phyloP scores from a whole-genome alignment of 2,888 invertebrate genomes.

The Sylvicola cinctus region DNA sequence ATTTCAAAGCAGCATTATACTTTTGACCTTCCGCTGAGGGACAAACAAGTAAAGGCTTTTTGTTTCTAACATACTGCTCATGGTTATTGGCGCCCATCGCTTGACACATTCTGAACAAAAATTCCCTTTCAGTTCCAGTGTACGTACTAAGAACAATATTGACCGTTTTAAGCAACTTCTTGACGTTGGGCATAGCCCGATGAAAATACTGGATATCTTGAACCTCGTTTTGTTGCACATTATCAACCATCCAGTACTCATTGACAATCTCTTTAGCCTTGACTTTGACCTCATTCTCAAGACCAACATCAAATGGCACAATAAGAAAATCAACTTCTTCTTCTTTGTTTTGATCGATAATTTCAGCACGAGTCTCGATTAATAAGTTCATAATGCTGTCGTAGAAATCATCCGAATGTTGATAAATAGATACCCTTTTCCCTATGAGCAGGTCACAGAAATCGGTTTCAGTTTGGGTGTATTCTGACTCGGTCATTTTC shows the following conservation, averaged over 20 bases:
- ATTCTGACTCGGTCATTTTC: too few relatives aligned
- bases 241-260: constrained; percentile 19
- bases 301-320: constrained; percentile 29
- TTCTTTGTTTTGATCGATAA: constrained; percentile 26
- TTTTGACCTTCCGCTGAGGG: constrained; percentile 56
- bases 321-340: constrained; percentile 43
- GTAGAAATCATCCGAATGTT: too few relatives aligned
- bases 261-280: constrained; percentile 18
- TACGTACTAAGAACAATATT: constrained; percentile 57
- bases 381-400: too few relatives aligned
- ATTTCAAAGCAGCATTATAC: constrained; percentile 61
- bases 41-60: constrained; percentile 66
- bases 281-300: constrained; percentile 13
- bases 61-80: constrained; percentile 45
- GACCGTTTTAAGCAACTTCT: constrained; percentile 45
- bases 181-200: constrained; percentile 32
- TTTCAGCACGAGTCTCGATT: constrained; percentile 21
- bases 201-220: constrained; percentile 51
- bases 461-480: constrained; percentile 11
- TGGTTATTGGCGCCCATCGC: constrained; percentile 49
- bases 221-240: constrained; percentile 30
- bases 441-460: constrained; percentile 27
- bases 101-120: constrained; percentile 45
- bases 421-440: not conserved
- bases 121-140: constrained; percentile 47